Evolutionary conservation across 1,140 invertebrate species (phyloP).

Genomic region (Danaus plexippus): DNA sequence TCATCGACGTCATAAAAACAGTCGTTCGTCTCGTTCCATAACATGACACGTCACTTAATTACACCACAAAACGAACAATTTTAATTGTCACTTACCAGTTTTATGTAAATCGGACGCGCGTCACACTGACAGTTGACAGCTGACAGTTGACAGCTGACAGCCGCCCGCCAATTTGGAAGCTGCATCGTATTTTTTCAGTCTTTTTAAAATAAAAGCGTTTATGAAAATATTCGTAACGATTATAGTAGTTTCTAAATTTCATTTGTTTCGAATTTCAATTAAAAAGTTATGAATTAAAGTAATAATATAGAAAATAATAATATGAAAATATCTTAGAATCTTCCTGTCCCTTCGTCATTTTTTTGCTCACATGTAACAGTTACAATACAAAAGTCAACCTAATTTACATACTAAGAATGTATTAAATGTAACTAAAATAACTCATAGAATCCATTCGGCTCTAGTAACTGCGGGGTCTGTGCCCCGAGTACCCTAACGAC

Average conservation of each 20-base stretch:
- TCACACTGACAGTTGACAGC: slow-evolving; percentile 38
- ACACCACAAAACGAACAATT: slow-evolving; percentile 29
- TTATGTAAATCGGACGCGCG: slow-evolving; percentile 49
- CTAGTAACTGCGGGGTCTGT: too few species aligned
- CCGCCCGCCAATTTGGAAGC: slow-evolving; percentile 47
- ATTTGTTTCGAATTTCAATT: too few species aligned
- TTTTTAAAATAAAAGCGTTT: slow-evolving; percentile 4
- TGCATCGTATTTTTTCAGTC: slow-evolving; percentile 14
- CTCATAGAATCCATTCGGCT: too few species aligned
- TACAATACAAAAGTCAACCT: too few species aligned
- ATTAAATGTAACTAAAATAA: too few species aligned
- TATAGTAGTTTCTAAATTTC: too few species aligned
- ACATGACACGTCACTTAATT: background rate
- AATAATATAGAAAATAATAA: too few species aligned
- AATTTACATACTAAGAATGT: too few species aligned
- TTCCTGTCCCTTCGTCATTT: too few species aligned
- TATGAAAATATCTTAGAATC: too few species aligned
- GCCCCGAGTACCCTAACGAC: slow-evolving; percentile 28
- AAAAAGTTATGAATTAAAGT: too few species aligned
- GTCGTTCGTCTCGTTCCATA: background rate
- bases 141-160: slow-evolving; percentile 45
- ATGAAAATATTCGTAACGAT: slow-evolving; percentile 8
- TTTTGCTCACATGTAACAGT: too few species aligned
- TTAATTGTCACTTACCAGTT: slow-evolving; percentile 51
- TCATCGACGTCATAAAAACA: background rate